These are phyloP conservation scores for Sinelater perroti DNA, from an alignment of 2,888 invertebrate genomes.

Conservation along the genomic window DNA sequence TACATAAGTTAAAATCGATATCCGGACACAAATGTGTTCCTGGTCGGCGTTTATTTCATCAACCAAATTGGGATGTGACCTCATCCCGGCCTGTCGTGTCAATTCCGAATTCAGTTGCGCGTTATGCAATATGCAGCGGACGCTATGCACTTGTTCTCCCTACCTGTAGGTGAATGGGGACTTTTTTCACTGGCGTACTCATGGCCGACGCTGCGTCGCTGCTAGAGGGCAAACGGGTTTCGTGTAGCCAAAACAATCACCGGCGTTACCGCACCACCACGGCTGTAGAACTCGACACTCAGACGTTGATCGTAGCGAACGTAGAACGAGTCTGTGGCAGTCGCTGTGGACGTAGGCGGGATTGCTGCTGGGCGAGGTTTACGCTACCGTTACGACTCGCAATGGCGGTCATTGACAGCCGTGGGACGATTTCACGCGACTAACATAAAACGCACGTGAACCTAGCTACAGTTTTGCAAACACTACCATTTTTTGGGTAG, in stretches of 20 bases:
- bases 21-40: too few relatives aligned
- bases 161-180: conserved; percentile 93
- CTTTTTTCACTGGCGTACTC: conserved; percentile 91
- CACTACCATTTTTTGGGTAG: too few relatives aligned
- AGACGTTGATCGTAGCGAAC: conserved; percentile 4
- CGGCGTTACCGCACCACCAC: conserved; percentile 15
- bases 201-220: conserved; percentile 55
- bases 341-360: conserved; percentile 28
- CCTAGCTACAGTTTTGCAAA: too few relatives aligned
- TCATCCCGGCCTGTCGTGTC: too few relatives aligned
- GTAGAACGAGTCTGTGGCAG: conserved; percentile 20
- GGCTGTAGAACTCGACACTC: conserved; percentile 13
- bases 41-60: too few relatives aligned
- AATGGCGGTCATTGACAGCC: conserved; percentile 18
- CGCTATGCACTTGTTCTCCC: conserved; percentile 47
- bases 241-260: conserved; percentile 6
- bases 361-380: conserved; percentile 34
- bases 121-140: conserved; percentile 33
- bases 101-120: conserved; percentile 19
- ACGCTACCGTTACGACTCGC: conserved; percentile 27
- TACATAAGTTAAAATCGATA: too few relatives aligned
- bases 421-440: too few relatives aligned
- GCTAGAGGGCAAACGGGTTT: conserved; percentile 16
- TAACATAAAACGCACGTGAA: too few relatives aligned
- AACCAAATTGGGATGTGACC: conserved; percentile 22